Base-by-base conservation (phyloP, 2,888 invertebrate genomes). In the Spicauda simplicius region DNA sequence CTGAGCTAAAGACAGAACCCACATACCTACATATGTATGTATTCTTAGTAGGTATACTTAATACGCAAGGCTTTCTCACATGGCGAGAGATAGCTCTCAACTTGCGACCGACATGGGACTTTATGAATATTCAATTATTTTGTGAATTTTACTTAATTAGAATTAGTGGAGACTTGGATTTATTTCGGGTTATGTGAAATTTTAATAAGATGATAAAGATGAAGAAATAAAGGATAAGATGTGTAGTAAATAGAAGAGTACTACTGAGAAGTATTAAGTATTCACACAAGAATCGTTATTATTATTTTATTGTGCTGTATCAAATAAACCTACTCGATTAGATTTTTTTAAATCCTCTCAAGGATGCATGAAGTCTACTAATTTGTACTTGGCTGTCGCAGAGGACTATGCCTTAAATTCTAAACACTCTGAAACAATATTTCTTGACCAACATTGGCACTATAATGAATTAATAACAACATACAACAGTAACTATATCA, bases 111-210 rank as follows among this genome's bases (percentile, higher is more conserved):
- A 85, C 85, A 82, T 77, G 83, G 84, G 80, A 77, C 82, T 78
- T 79, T 77, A 90, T 91, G 89, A 90, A 91, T 91, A 91, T 91
- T 89, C 88, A 89, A 85, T 84, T 85, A 86, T 85, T 87, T 85
- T 85, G 83, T 82, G 87, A 86, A 87, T 86, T 87, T 87, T 86
- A 84, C 85, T 85, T 82, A 82, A 80, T 72, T 72, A 69, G 69
- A 79, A 52, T 57, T 52, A 64, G 37, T 20, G 58, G 80, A 78
- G 81, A 83, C 83, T 85, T 83, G 77, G 77, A 84, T 83, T 77
- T 74, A 84, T 83, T 77, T 74, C 72, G 76, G 79, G 78, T 80
- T 58, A 72, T 73, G 69, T 53, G 45, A 11, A 48, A 63, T 30
- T 48, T 19, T 30, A 56, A 58, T 45, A 58, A 20, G 58, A 45